A percentile compares a stretch with the other conserved stretches of the same genome.
Evolutionary conservation across 1,140 invertebrate species (phyloP).

Genomic region (Protaetia brevitarsis): DNA sequence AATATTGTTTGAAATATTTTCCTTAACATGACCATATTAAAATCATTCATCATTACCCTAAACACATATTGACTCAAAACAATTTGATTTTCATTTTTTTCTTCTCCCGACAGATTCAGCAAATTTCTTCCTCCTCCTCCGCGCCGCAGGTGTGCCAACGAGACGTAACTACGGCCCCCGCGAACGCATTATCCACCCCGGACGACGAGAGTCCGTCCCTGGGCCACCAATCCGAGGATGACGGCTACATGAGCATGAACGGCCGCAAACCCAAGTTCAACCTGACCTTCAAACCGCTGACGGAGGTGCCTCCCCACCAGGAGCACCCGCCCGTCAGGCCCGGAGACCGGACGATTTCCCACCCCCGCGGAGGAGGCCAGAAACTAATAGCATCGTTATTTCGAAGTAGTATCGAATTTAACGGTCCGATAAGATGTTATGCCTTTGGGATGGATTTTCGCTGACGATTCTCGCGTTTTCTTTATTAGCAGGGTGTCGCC

Average conservation of each 20-base stretch:
- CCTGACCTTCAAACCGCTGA: conserved; percentile 63
- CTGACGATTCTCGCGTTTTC: not conserved
- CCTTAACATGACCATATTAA: too few species aligned
- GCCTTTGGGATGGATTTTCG: not conserved
- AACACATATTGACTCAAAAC: not conserved
- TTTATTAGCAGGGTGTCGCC: conserved; percentile 58
- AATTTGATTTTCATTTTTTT: not conserved
- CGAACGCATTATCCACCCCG: conserved; percentile 49
- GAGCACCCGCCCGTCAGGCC: conserved; percentile 48
- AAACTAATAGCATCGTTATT: conserved; percentile 69
- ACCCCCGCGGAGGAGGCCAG: conserved; percentile 70
- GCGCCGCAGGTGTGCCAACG: conserved; percentile 43
- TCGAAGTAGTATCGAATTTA: conserved; percentile 59
- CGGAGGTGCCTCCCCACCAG: conserved; percentile 59
- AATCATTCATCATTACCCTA: too few species aligned
- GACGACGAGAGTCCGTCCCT: conserved; percentile 71
- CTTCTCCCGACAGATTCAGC: conserved; percentile 43
- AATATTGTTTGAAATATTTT: too few species aligned
- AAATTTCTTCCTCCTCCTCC: conserved; percentile 37
- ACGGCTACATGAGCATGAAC: conserved; percentile 88
- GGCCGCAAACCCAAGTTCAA: conserved; percentile 70
- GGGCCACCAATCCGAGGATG: conserved; percentile 80
- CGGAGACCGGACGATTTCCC: conserved; percentile 55
- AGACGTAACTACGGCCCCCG: conserved; percentile 48
- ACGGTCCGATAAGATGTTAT: not conserved